Conservation (phyloP, 1,140 invertebrate species). For the Bombus terrestris region DNA sequence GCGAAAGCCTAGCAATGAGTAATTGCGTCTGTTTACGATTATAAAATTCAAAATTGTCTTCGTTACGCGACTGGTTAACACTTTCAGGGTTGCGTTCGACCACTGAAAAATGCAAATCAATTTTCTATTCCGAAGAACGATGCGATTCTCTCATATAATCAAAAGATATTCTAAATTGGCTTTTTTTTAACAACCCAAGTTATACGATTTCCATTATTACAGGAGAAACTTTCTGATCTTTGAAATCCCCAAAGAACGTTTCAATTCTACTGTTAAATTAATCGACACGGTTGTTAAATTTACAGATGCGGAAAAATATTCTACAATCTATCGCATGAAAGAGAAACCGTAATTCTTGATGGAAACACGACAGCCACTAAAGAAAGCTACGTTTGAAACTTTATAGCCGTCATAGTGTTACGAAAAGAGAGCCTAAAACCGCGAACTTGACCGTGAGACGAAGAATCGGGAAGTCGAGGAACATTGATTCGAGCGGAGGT, state of each 20-base stretch:
- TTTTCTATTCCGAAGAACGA: not conserved
- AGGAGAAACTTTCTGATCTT: no score
- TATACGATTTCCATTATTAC: no score
- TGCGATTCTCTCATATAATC: not conserved
- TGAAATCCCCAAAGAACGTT: no score
- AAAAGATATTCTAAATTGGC: not conserved
- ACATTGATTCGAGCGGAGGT: constrained; percentile 32
- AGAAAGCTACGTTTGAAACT: not conserved
- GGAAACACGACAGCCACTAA: not conserved
- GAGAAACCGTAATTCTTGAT: not conserved
- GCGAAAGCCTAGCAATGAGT: not conserved
- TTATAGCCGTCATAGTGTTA: accelerated
- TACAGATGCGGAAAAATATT: no score
- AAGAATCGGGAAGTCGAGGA: not conserved
- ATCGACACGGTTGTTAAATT: no score
- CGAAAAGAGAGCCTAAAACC: not conserved
- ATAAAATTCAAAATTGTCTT: not conserved
- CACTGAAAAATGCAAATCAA: not conserved
- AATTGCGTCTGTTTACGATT: constrained; percentile 13
- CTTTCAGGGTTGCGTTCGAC: no score
- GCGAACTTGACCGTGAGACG: constrained; percentile 59
- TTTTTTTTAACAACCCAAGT: no score
- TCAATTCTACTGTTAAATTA: no score
- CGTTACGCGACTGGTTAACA: not conserved
- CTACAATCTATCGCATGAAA: no score